Conservation (phyloP, 2,888 invertebrate genomes). For the Ophraella communa region DNA sequence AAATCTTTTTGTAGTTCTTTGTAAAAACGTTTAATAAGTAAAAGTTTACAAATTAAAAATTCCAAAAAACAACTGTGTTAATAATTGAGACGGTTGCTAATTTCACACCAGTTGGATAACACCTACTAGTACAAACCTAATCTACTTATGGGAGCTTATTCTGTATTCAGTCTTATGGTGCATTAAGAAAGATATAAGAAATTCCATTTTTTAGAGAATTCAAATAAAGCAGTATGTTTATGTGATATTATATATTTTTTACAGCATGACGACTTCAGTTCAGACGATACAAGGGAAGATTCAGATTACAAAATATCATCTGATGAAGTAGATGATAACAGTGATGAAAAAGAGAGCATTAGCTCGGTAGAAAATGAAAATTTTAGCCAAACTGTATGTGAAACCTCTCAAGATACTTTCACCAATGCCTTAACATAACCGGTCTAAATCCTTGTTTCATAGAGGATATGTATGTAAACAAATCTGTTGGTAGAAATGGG, state of each 20-base stretch:
- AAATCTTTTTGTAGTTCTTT: no score
- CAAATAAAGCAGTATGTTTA: background rate
- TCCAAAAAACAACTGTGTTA: no score
- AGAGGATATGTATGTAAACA: background rate
- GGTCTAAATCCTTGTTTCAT: background rate
- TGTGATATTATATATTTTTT: background rate
- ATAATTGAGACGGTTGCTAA: no score
- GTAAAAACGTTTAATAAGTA: no score
- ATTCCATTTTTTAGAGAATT: background rate
- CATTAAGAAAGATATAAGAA: background rate
- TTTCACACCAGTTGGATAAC: background rate
- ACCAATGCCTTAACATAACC: background rate
- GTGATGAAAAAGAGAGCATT: background rate
- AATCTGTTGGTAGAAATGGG: slow-evolving; percentile 3
- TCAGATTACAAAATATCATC: background rate
- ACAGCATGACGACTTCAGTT: background rate
- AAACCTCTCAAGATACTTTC: background rate
- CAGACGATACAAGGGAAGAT: background rate
- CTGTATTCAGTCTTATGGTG: background rate
- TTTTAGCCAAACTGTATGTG: background rate
- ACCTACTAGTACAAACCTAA: background rate
- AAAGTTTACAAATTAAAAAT: no score
- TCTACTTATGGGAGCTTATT: no score
- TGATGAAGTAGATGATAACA: background rate
- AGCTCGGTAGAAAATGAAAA: background rate